Base-by-base conservation (phyloP, 2,113 vertebrate genomes). In the Muntiacus muntjak region DNA sequence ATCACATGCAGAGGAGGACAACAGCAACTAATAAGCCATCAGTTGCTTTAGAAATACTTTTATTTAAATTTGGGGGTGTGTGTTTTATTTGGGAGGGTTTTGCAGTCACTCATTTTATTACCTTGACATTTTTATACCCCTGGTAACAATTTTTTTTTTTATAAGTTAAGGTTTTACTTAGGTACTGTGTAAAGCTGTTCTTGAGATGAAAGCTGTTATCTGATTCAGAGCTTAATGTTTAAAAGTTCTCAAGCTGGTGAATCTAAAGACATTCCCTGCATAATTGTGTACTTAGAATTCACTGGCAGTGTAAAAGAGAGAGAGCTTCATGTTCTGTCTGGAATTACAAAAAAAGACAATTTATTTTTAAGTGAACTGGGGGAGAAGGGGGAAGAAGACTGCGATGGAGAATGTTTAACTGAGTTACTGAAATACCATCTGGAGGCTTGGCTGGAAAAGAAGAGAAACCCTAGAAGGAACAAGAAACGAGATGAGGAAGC, bases 201-300 rank as follows among this genome's bases (percentile, higher is more conserved):
- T 94, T 95, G 98, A 98, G 98, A 99, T 97, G 98, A 98, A 99
- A 98, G 97, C 98, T 3, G 90, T 98, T 99, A 98, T 98, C 98
- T 98, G 98, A 99, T 98, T 98, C 97, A 98, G 92, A 98, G 97
- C 98, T 98, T 98, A 98, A 98, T 97, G 98, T 98, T 99, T 92
- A 96, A 95, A 98, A 98, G 98, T 98, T 98, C 97, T 98, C 98
- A 98, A 98, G 98, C 98, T 98, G 97, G 97, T 98, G 98, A 98
- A 98, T 99, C 98, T 98, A 97, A 99, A 99, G 98, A 98, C 98
- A 95, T 98, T 98, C 87, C 96, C 93, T 98, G 97, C 97, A 98
- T 99, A 99, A 98, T 98, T 98, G 98, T 99, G 92, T 98, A 97
- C 96, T 98, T 98, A 98, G 98, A 98, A 98, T 98, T 99, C 98